These are phyloP conservation scores for Limosa lapponica DNA, from an alignment of 2,797 vertebrate species.

Conservation along the genomic window DNA sequence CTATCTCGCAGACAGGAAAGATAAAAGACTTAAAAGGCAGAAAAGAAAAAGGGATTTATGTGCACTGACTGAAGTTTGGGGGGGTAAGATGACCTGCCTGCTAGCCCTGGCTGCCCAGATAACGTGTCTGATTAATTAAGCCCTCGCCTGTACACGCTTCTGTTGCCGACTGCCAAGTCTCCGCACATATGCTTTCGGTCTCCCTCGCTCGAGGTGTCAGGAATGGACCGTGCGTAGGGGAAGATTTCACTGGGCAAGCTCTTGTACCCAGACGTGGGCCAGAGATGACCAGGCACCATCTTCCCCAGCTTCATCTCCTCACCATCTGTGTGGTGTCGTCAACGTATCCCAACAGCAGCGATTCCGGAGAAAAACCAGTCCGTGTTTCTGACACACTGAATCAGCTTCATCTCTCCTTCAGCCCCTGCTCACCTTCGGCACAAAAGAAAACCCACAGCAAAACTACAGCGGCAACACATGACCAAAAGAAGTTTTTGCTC, in stretches of 20 bases:
- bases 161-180: neutral
- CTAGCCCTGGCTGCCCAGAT: neutral
- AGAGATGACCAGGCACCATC: neutral
- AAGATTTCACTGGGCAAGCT: neutral
- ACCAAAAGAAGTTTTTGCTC: neutral
- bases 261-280: neutral
- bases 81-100: neutral
- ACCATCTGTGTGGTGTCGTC: neutral
- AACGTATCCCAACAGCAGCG: neutral
- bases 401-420: neutral
- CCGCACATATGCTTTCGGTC: neutral
- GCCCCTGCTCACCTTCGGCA: neutral
- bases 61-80: neutral
- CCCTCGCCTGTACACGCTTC: neutral
- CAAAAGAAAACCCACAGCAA: neutral
- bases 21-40: slow-evolving; percentile 2
- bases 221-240: rapidly evolving
- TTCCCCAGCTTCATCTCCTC: neutral
- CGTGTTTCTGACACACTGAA: neutral
- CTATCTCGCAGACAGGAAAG: neutral
- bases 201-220: neutral
- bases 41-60: neutral
- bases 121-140: neutral
- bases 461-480: rapidly evolving
- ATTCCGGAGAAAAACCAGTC: neutral